These are phyloP conservation scores for Buceros bicornis DNA, from an alignment of 2,797 vertebrate species.

Conservation along the genomic window DNA sequence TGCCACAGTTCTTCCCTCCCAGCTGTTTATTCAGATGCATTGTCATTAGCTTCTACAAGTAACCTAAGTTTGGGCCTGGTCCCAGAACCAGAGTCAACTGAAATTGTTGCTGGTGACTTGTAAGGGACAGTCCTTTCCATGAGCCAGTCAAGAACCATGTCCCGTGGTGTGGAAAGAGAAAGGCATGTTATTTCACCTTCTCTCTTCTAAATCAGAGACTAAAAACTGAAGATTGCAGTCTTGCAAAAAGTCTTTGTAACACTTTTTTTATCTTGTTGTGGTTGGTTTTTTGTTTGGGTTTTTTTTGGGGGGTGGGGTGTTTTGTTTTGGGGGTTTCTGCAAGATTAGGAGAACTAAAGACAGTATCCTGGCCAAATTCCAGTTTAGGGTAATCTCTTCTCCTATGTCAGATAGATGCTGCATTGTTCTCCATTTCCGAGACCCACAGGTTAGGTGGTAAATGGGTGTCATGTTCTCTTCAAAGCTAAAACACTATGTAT, in stretches of 20 bases:
- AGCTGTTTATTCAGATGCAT: neutral
- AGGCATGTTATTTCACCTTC: neutral
- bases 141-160: neutral
- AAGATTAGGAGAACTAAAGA: constrained; percentile 33
- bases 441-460: constrained; percentile 6
- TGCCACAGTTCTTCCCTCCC: neutral
- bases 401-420: constrained; percentile 17
- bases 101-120: neutral
- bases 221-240: constrained; percentile 16
- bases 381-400: constrained; percentile 35
- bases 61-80: neutral
- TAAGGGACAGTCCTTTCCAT: neutral
- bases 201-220: neutral
- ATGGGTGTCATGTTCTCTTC: neutral
- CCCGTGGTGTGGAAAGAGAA: neutral
- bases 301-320: neutral
- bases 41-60: neutral
- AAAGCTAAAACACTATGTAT: neutral
- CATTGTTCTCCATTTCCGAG: constrained; percentile 28
- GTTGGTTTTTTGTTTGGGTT: too few species aligned
- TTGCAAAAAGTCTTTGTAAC: neutral
- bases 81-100: neutral
- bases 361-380: constrained; percentile 8
- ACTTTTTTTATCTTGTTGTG: neutral
- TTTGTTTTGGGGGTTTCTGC: neutral